Conservation (phyloP, 1,140 invertebrate genomes). For the Solen grandis region DNA sequence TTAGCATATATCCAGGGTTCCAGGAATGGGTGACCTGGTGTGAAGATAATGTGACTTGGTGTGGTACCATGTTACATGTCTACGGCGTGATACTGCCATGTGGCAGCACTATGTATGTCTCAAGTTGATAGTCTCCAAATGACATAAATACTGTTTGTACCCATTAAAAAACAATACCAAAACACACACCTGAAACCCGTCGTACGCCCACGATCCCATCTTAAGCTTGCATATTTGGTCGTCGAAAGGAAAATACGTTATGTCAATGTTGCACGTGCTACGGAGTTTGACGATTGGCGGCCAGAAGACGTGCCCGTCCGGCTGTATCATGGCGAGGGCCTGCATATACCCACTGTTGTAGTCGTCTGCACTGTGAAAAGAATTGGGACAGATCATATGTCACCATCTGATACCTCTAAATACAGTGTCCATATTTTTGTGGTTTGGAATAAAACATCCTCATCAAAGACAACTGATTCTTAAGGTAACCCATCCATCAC, state of each 20-base stretch:
- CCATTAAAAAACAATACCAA: too few species aligned
- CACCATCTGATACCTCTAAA: too few species aligned
- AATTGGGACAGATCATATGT: too few species aligned
- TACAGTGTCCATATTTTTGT: too few species aligned
- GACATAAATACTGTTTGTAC: too few species aligned
- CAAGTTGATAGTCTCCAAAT: too few species aligned
- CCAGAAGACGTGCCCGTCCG: slow-evolving; percentile 76
- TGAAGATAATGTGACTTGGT: too few species aligned
- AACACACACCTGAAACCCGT: slow-evolving; percentile 77
- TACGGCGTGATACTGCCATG: too few species aligned
- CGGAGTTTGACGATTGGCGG: slow-evolving; percentile 79
- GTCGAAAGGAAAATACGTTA: slow-evolving; percentile 82
- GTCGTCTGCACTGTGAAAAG: slow-evolving; percentile 82
- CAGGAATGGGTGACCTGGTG: too few species aligned
- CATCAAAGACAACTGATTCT: background rate
- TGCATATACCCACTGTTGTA: slow-evolving; percentile 83
- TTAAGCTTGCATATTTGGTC: slow-evolving; percentile 78
- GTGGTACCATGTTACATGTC: too few species aligned
- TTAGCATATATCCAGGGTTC: too few species aligned
- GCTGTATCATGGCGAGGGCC: slow-evolving; percentile 76
- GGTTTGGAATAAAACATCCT: background rate
- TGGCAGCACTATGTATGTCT: too few species aligned
- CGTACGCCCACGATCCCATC: slow-evolving; percentile 79
- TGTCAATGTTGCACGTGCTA: slow-evolving; percentile 94
- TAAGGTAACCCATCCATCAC: background rate